Conservation (phyloP, 2,113 vertebrate species). For the Bettongia penicillata region DNA sequence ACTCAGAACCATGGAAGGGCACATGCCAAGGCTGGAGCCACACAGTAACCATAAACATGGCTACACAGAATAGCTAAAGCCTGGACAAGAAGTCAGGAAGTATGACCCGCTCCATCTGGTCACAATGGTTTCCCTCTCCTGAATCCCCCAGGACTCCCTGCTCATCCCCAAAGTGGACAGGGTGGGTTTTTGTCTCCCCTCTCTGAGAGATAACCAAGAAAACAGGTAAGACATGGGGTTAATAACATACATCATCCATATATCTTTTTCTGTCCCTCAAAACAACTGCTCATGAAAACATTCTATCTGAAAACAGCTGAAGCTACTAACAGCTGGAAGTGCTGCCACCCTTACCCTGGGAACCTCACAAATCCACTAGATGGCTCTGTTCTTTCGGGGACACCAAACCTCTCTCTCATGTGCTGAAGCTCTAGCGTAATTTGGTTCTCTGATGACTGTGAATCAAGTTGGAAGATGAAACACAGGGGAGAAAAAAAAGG, state of each 20-base stretch:
- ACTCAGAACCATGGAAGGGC: slow-evolving; percentile 2
- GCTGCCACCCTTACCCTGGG: neutral
- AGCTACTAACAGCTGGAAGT: neutral
- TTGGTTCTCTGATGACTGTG: neutral
- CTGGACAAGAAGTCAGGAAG: neutral
- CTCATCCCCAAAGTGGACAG: neutral
- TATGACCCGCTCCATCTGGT: neutral
- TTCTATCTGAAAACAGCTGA: neutral
- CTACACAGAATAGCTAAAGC: neutral
- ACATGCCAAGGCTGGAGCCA: neutral
- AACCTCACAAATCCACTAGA: neutral
- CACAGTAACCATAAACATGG: neutral
- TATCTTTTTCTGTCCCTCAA: neutral
- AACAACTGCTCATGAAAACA: neutral
- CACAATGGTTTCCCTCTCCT: neutral
- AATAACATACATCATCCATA: neutral
- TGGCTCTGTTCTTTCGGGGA: neutral
- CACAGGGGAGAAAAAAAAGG: fast-evolving
- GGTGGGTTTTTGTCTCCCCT: neutral
- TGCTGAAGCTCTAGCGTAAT: too few species aligned
- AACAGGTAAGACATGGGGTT: neutral
- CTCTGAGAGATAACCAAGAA: neutral
- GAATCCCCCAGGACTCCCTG: neutral
- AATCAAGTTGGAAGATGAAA: neutral
- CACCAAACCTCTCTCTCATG: fast-evolving